These are phyloP conservation scores for Trematomus loennbergii DNA, from an alignment of 2,113 vertebrate species.

Conservation along the genomic window DNA sequence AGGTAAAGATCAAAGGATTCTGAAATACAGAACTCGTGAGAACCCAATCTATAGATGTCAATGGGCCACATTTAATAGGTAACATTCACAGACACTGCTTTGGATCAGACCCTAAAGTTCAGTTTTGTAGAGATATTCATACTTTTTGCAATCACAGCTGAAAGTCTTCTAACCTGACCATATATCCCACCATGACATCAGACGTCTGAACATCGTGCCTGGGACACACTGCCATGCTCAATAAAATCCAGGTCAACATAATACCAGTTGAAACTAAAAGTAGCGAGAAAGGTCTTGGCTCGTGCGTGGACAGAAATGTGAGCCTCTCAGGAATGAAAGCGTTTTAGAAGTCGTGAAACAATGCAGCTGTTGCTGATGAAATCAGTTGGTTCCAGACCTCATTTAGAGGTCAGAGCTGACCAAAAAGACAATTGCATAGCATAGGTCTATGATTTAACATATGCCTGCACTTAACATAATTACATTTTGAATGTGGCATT, in stretches of 20 bases:
- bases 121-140: conserved; percentile 15
- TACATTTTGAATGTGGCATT: conserved; percentile 77
- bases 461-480: conserved; percentile 85
- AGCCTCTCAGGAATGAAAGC: conserved; percentile 70
- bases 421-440: conserved; percentile 70
- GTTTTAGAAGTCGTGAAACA: conserved; percentile 73
- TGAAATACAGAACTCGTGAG: conserved; percentile 28
- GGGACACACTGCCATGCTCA: conserved; percentile 68
- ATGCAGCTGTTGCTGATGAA: conserved; percentile 78
- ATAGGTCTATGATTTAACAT: conserved; percentile 76
- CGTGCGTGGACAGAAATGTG: conserved; percentile 71
- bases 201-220: conserved; percentile 52
- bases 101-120: conserved; percentile 38
- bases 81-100: conserved; percentile 29
- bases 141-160: conserved; percentile 51
- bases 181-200: conserved; percentile 60
- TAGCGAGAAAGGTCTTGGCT: conserved; percentile 64
- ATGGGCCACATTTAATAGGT: conserved; percentile 44
- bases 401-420: conserved; percentile 75
- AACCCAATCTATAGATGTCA: conserved; percentile 34
- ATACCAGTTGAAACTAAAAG: conserved; percentile 69
- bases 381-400: conserved; percentile 78
- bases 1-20: conserved; percentile 20
- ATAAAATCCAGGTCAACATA: conserved; percentile 73
- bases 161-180: conserved; percentile 48